Conservation (phyloP, 2,797 vertebrate genomes). For the Columba guinea region DNA sequence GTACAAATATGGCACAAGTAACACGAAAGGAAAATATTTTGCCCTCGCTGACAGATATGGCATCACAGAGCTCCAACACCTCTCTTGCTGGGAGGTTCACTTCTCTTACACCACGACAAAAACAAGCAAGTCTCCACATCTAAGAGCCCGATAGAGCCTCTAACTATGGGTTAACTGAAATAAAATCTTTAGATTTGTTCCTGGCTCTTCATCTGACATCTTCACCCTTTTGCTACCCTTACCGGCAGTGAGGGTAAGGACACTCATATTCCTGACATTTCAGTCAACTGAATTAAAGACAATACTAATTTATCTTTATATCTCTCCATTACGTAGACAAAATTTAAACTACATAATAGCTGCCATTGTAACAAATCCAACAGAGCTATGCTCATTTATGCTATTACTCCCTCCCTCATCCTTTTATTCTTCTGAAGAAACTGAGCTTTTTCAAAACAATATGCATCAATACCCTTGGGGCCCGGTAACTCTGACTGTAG, state of each 20-base stretch:
- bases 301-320: background rate
- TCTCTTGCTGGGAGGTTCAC: background rate
- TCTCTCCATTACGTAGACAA: background rate
- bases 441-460: background rate
- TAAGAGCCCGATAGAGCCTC: background rate
- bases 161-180: background rate
- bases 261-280: background rate
- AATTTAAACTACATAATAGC: background rate
- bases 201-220: background rate
- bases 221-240: background rate
- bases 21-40: background rate
- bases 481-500: background rate
- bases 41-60: background rate
- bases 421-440: background rate
- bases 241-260: background rate
- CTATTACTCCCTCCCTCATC: background rate
- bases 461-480: background rate
- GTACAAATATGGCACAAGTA: background rate
- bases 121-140: background rate
- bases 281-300: background rate
- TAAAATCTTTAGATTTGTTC: background rate
- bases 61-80: background rate
- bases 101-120: background rate
- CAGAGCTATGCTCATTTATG: background rate
- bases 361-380: background rate